Evolutionary conservation across 53 echinoderm and acorn worm genomes (phyloP).

Genomic region (Stichopus horrens): DNA sequence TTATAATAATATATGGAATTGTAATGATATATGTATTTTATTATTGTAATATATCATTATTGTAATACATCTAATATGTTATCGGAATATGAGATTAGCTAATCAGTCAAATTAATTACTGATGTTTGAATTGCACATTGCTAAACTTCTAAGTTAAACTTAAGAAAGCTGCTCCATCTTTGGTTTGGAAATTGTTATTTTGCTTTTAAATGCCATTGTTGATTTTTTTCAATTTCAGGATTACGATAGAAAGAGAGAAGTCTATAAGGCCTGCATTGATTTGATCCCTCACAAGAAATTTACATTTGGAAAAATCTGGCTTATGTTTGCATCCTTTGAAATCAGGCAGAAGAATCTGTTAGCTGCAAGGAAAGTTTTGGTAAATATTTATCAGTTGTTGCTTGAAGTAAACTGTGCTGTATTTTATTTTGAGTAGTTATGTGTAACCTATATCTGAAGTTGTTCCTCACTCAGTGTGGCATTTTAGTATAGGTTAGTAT

Average conservation of each 20-base stretch:
- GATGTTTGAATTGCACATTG: neutral
- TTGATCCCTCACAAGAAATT: constrained; percentile 97
- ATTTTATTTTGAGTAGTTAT: neutral
- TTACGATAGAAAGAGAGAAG: constrained; percentile 82
- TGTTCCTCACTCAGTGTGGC: too few species aligned
- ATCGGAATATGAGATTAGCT: too few species aligned
- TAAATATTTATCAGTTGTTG: constrained; percentile 38
- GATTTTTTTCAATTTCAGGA: constrained; percentile 59
- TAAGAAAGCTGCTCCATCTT: neutral
- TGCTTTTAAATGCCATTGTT: neutral
- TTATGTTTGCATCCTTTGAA: constrained; percentile 99
- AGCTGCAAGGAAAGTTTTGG: constrained; percentile 86
- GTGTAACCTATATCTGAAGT: too few species aligned
- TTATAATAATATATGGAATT: too few species aligned
- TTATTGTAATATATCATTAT: too few species aligned
- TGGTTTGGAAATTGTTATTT: neutral
- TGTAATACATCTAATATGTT: too few species aligned
- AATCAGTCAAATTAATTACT: too few species aligned
- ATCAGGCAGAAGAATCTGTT: constrained; percentile 84
- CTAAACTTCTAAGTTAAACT: neutral
- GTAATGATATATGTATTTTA: too few species aligned
- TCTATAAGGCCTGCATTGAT: constrained; percentile 96
- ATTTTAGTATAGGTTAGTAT: too few species aligned
- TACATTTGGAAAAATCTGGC: constrained; percentile 98
- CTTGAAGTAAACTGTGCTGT: neutral